Conservation (phyloP, 35 echinoderm and acorn worm species). For the Hemicentrotus pulcherrimus region DNA sequence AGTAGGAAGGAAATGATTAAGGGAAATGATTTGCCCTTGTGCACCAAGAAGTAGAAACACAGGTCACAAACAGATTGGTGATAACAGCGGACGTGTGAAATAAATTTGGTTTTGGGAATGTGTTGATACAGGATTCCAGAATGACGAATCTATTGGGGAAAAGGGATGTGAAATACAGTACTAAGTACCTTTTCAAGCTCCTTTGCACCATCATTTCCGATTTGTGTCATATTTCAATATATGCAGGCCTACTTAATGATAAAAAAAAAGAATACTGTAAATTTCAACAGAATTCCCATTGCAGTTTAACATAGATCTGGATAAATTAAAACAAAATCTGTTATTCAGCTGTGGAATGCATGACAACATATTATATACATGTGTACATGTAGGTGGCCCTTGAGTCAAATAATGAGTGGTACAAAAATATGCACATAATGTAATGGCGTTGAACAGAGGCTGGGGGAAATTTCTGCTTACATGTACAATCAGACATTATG, state of each 20-base stretch:
- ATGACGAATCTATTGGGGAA: too few species aligned
- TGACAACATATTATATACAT: too few species aligned
- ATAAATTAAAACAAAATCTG: too few species aligned
- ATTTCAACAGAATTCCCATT: too few species aligned
- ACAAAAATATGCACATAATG: not conserved
- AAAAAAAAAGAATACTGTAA: too few species aligned
- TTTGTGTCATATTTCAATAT: not conserved
- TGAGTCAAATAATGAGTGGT: not conserved
- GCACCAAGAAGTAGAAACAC: not conserved
- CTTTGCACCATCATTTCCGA: too few species aligned
- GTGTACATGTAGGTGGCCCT: not conserved
- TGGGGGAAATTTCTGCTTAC: not conserved
- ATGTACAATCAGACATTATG: too few species aligned
- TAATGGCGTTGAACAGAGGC: not conserved
- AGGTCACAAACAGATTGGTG: not conserved
- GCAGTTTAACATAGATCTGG: not conserved
- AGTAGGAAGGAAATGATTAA: slow-evolving; percentile 1
- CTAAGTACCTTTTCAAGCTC: too few species aligned
- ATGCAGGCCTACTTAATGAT: not conserved
- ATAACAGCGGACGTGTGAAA: not conserved
- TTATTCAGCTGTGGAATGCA: too few species aligned
- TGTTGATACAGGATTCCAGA: too few species aligned
- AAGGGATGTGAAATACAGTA: too few species aligned
- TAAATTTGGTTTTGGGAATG: too few species aligned
- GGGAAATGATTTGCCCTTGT: not conserved